These are phyloP conservation scores for Chrysochloris asiatica DNA, from an alignment of 2,113 vertebrate genomes.

Conservation along the genomic window DNA sequence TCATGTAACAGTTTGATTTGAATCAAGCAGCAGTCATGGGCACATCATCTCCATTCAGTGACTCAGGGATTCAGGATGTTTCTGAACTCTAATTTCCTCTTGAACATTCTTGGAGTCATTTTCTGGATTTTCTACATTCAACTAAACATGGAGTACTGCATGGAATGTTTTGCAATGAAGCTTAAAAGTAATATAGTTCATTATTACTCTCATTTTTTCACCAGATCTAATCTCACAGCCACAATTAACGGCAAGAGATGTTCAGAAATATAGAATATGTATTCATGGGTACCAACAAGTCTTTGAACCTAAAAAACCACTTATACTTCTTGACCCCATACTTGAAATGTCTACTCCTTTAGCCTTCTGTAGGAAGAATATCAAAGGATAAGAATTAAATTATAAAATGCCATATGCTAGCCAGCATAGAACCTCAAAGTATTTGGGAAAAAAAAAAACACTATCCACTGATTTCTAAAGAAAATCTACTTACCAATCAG, in stretches of 20 bases:
- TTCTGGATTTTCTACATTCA: accelerated
- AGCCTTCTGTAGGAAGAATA: too few relatives aligned
- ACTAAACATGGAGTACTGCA: accelerated
- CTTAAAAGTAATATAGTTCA: accelerated
- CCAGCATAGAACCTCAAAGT: too few relatives aligned
- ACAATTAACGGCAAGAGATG: accelerated
- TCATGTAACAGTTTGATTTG: accelerated
- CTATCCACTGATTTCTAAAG: too few relatives aligned
- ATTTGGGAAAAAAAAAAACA: too few relatives aligned
- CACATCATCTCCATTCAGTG: too few relatives aligned
- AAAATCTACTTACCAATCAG: too few relatives aligned
- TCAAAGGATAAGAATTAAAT: too few relatives aligned
- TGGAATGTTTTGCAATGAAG: too few relatives aligned
- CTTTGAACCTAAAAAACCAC: too few relatives aligned
- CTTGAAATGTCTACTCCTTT: too few relatives aligned
- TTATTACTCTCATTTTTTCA: accelerated
- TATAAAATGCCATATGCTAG: too few relatives aligned
- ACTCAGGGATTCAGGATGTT: neutral
- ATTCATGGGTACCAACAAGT: accelerated
- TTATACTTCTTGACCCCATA: too few relatives aligned
- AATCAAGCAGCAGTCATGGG: neutral
- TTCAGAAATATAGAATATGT: accelerated
- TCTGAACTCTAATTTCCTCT: neutral
- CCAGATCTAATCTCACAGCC: neutral
- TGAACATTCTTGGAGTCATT: accelerated